Percentiles rank a stretch among this genome's conserved stretches.
Evolutionary conservation across 2,888 invertebrate genomes (phyloP).

Genomic region (Euclidia mi): DNA sequence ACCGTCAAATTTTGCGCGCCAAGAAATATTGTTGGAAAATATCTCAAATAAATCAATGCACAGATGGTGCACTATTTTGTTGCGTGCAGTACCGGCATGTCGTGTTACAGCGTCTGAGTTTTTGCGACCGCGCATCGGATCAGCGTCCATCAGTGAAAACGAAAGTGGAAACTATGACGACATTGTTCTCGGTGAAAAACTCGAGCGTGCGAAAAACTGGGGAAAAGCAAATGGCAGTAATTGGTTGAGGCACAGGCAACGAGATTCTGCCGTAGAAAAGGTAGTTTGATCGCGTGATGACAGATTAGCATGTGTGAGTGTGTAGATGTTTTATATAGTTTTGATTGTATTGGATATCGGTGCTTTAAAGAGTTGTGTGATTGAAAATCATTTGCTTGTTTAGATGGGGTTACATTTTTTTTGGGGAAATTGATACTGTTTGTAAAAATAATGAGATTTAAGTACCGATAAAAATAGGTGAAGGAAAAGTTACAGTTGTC

Average conservation of each 20-base stretch:
- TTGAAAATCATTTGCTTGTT: too few relatives aligned
- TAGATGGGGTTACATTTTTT: too few relatives aligned
- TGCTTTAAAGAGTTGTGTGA: too few relatives aligned
- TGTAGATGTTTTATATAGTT: too few relatives aligned
- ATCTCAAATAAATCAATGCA: too few relatives aligned
- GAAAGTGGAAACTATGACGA: constrained; percentile 88
- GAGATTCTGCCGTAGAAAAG: constrained; percentile 1
- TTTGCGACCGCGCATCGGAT: constrained; percentile 68
- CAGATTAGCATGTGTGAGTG: too few relatives aligned
- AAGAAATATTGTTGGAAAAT: too few relatives aligned
- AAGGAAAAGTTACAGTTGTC: too few relatives aligned
- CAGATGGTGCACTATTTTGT: not conserved
- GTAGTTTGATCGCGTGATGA: constrained; percentile 1
- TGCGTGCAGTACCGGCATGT: constrained; percentile 47
- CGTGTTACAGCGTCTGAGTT: constrained; percentile 59
- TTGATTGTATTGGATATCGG: too few relatives aligned
- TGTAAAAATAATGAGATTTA: not conserved
- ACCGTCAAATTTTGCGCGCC: too few relatives aligned
- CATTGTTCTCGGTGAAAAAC: constrained; percentile 83
- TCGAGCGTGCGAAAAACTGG: constrained; percentile 67
- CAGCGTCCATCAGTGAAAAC: constrained; percentile 79
- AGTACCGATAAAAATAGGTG: not conserved
- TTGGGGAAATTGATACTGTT: too few relatives aligned
- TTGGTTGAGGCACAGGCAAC: constrained; percentile 42
- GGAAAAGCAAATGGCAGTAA: constrained; percentile 60